phyloP scores from a whole-genome alignment of 2,888 invertebrate genomes.

The Lordiphosa andalusiaca region DNA sequence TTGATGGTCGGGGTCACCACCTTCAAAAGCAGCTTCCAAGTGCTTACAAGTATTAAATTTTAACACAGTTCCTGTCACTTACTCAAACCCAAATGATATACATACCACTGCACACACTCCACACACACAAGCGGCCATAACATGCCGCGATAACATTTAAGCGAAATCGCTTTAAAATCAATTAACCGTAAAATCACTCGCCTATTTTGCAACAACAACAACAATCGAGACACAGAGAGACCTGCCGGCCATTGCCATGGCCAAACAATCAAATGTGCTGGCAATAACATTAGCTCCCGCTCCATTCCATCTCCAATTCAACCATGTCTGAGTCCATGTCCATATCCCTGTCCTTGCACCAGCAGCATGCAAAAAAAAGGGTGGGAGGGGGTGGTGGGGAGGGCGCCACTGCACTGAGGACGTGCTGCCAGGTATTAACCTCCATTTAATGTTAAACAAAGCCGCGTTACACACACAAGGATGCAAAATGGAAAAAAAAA shows the following conservation, averaged over 20 bases:
- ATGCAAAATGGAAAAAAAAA: constrained; percentile 35
- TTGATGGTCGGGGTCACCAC: background rate
- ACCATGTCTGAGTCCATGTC: constrained; percentile 1
- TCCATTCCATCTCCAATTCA: background rate
- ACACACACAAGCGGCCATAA: constrained; percentile 43
- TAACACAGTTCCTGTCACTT: background rate
- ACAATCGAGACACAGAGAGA: constrained; percentile 49
- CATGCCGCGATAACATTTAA: constrained; percentile 71
- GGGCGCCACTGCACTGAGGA: constrained; percentile 47
- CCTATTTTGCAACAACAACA: constrained; percentile 64
- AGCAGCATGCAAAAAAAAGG: constrained; percentile 36
- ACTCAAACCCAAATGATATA: constrained; percentile 2
- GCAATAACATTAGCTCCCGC: constrained; percentile 62
- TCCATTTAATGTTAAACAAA: constrained; percentile 72
- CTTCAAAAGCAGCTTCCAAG: background rate
- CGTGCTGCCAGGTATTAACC: constrained; percentile 74
- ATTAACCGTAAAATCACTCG: constrained; percentile 80
- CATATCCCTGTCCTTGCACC: background rate
- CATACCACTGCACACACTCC: background rate
- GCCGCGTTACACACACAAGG: constrained; percentile 55
- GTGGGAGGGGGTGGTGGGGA: constrained; percentile 19
- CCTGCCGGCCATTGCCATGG: constrained; percentile 5
- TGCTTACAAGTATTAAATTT: constrained; percentile 4
- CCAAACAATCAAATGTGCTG: constrained; percentile 68
- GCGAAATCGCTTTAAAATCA: constrained; percentile 79